Evolutionary conservation across 37 sponge, comb jelly and placozoan genomes (phyloP).

Genomic region (Halichondria panicea): DNA sequence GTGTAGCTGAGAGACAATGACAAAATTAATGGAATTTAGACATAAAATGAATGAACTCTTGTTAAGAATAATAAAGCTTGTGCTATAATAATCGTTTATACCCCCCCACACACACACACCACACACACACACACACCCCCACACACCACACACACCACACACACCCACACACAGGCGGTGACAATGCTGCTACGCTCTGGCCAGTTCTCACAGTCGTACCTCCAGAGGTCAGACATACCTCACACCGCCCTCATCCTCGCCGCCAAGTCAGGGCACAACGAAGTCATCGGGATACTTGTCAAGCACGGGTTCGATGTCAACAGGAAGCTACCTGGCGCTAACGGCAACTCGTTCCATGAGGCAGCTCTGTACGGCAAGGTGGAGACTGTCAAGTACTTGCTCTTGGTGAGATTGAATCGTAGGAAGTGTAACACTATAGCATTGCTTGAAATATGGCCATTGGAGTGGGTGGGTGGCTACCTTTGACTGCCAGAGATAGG

Average conservation of each 20-base stretch:
- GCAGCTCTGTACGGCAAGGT: constrained; percentile 82
- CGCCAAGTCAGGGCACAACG: constrained; percentile 84
- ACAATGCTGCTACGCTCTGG: constrained; percentile 75
- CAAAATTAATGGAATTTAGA: too few relatives aligned
- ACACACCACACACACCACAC: neutral
- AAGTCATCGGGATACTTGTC: constrained; percentile 56
- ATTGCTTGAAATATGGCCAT: too few relatives aligned
- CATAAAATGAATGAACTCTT: too few relatives aligned
- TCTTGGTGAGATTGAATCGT: constrained; percentile 49
- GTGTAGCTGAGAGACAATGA: too few relatives aligned
- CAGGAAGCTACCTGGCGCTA: constrained; percentile 59
- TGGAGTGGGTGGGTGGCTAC: too few relatives aligned
- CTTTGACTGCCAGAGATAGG: too few relatives aligned
- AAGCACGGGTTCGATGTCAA: constrained; percentile 76
- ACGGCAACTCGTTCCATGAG: constrained; percentile 85
- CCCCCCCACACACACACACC: neutral
- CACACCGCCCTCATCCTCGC: constrained; percentile 80
- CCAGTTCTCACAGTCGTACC: constrained; percentile 56
- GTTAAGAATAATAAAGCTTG: too few relatives aligned
- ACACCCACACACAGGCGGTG: constrained; percentile 52
- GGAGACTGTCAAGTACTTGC: constrained; percentile 76
- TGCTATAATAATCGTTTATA: neutral
- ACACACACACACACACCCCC: neutral
- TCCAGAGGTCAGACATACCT: constrained; percentile 53
- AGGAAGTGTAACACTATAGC: neutral